phyloP scores from a whole-genome alignment of 2,113 vertebrate species.

The Tenebrosternarchus preto region DNA sequence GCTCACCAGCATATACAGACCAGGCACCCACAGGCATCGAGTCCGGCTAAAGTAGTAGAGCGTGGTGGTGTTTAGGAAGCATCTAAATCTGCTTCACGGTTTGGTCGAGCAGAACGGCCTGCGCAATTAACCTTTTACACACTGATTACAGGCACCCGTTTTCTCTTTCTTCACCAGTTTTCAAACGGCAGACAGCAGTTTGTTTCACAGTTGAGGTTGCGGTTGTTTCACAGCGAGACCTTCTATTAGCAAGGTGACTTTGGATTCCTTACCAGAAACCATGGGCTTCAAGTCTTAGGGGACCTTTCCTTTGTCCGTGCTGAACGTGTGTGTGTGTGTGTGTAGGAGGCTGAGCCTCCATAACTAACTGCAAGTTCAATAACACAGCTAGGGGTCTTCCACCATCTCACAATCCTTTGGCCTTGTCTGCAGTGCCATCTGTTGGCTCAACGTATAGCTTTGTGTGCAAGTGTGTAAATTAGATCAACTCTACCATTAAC shows the following conservation, averaged over 20 bases:
- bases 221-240: slow-evolving; percentile 22
- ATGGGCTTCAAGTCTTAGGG: slow-evolving; percentile 30
- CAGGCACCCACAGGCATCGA: slow-evolving; percentile 44
- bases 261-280: slow-evolving; percentile 38
- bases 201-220: no score
- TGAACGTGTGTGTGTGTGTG: slow-evolving; percentile 32
- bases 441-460: background rate
- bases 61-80: slow-evolving; percentile 50
- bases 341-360: slow-evolving; percentile 38
- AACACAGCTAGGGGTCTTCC: slow-evolving; percentile 25
- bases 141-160: slow-evolving; percentile 10
- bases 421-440: slow-evolving; percentile 47
- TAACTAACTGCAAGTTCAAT: slow-evolving; percentile 54
- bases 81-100: slow-evolving; percentile 50
- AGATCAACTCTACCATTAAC: background rate
- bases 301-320: slow-evolving; percentile 34
- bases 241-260: slow-evolving; percentile 34
- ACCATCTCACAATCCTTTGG: background rate
- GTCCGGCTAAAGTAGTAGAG: slow-evolving; percentile 32
- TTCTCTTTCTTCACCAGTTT: slow-evolving; percentile 1
- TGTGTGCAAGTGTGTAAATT: background rate
- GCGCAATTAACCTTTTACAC: slow-evolving; percentile 12
- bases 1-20: slow-evolving; percentile 1
- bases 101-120: slow-evolving; percentile 41
- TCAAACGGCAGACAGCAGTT: slow-evolving; percentile 23